phyloP scores from a whole-genome alignment of 64 coral and sea anemone genomes.

The Dendronephthya gigantea region DNA sequence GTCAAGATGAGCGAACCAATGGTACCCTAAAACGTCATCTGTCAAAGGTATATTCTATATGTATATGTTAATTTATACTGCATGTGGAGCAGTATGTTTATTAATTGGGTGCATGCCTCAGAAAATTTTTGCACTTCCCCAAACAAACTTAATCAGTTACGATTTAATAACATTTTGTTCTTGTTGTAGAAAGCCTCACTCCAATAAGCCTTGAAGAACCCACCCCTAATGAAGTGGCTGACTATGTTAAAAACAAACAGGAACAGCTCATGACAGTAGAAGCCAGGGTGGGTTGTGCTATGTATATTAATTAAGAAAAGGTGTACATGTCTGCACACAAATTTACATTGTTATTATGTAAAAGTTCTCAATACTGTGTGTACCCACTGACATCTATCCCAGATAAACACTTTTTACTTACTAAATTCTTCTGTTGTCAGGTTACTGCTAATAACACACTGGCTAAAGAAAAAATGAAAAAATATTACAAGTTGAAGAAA shows the following conservation, averaged over 20 bases:
- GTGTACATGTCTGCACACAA: too few relatives aligned
- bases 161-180: not conserved
- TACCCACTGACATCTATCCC: too few relatives aligned
- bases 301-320: too few relatives aligned
- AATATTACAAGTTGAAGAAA: too few relatives aligned
- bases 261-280: not conserved
- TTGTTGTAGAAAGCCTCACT: not conserved
- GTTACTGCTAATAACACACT: too few relatives aligned
- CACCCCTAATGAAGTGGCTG: not conserved
- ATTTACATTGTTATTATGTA: too few relatives aligned
- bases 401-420: too few relatives aligned
- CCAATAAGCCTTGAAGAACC: not conserved
- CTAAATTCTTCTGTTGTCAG: too few relatives aligned
- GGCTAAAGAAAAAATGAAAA: too few relatives aligned
- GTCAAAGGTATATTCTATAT: not conserved
- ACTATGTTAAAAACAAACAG: not conserved
- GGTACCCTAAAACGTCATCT: not conserved
- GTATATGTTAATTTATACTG: not conserved
- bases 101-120: not conserved
- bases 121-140: not conserved
- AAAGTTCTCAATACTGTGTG: too few relatives aligned
- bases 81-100: too few relatives aligned
- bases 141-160: not conserved
- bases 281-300: not conserved
- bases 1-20: not conserved